A percentile compares a stretch with the other conserved stretches of the same genome.
Conservation (phyloP, 2,888 invertebrate genomes). For the Phyllotreta cruciferae region DNA sequence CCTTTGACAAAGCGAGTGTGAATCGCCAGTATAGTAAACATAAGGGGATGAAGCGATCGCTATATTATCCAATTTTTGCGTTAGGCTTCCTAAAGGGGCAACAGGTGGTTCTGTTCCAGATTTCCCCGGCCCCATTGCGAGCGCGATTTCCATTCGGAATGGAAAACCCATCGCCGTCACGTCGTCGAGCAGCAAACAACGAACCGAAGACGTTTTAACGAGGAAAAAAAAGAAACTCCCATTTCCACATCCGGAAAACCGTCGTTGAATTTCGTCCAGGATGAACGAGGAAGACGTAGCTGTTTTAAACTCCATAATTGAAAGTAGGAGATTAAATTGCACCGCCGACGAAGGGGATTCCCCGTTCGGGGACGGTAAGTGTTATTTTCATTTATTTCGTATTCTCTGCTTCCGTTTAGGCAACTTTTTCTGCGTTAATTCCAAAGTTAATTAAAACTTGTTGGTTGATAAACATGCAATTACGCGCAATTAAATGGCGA, state of each 20-base stretch:
- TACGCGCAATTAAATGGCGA: no score
- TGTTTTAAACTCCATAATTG: conserved; percentile 31
- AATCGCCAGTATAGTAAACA: no score
- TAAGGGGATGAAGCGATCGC: no score
- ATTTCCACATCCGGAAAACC: neutral
- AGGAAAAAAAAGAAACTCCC: neutral
- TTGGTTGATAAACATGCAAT: no score
- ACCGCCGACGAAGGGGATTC: conserved; percentile 19
- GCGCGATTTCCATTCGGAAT: conserved; percentile 4
- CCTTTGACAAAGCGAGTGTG: no score
- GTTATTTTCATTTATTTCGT: conserved; percentile 5
- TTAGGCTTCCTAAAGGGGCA: conserved; percentile 17
- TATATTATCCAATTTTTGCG: no score
- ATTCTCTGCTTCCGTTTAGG: no score
- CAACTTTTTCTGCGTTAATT: no score
- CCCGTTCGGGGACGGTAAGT: conserved; percentile 27
- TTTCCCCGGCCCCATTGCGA: conserved; percentile 12
- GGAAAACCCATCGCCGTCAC: neutral
- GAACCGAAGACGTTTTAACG: neutral
- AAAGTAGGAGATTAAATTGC: conserved; percentile 35
- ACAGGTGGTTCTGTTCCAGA: conserved; percentile 37
- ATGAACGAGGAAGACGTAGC: conserved; percentile 39
- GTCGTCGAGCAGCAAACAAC: no score
- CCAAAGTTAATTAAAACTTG: no score
- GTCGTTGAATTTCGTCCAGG: neutral